Evolutionary conservation across 2,113 vertebrate species (phyloP).

Genomic region (Antennarius striatus): DNA sequence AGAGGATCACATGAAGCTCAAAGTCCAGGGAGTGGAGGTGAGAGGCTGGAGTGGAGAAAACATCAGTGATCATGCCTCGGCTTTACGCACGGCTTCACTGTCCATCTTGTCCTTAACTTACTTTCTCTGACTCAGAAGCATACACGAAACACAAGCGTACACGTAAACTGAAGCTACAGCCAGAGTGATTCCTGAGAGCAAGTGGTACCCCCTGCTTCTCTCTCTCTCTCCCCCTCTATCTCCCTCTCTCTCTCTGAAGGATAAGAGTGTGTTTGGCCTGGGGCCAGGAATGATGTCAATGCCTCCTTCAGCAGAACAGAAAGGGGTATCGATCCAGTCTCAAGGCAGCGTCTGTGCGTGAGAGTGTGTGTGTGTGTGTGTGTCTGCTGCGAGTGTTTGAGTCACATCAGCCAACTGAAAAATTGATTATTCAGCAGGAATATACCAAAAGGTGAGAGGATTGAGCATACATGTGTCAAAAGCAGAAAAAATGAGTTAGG

Average conservation of each 20-base stretch:
- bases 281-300: slow-evolving; percentile 80
- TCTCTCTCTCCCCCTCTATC: slow-evolving; percentile 46
- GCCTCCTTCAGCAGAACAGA: slow-evolving; percentile 81
- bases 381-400: slow-evolving; percentile 49
- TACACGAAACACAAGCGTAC: slow-evolving; percentile 36
- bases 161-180: slow-evolving; percentile 39
- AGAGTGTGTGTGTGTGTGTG: slow-evolving; percentile 31
- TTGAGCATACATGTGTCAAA: slow-evolving; percentile 71
- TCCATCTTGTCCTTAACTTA: slow-evolving; percentile 49
- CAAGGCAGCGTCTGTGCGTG: slow-evolving; percentile 71
- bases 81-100: slow-evolving; percentile 23
- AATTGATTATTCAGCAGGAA: slow-evolving; percentile 80
- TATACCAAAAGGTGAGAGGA: slow-evolving; percentile 74
- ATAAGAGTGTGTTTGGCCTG: slow-evolving; percentile 78
- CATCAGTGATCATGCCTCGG: slow-evolving; percentile 43
- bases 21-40: slow-evolving; percentile 93
- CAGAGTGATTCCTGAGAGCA: slow-evolving; percentile 37
- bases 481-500: slow-evolving; percentile 57
- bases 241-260: slow-evolving; percentile 63
- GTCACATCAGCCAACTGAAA: slow-evolving; percentile 72
- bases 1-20: slow-evolving; percentile 95
- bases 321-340: slow-evolving; percentile 78
- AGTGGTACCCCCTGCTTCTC: slow-evolving; percentile 28
- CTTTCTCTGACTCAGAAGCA: slow-evolving; percentile 41
- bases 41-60: slow-evolving; percentile 55